Percentiles rank a stretch among this genome's conserved stretches.
Conservation (phyloP, 2,113 vertebrate species). For the Ptilonorhynchus violaceus region DNA sequence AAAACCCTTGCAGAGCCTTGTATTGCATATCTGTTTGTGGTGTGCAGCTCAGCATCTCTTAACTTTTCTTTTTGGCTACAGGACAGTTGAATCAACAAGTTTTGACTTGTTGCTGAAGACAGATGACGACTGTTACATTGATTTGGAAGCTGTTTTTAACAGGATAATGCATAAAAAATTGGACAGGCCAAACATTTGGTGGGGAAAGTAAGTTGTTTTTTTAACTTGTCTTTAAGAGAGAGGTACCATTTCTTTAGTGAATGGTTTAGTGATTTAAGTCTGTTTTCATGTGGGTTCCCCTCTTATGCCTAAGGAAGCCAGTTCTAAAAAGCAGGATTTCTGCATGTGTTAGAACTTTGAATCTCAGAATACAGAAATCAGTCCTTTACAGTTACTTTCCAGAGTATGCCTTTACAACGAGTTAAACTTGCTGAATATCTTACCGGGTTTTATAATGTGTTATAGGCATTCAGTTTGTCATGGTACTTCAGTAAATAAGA, state of each 20-base stretch:
- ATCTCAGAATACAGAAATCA: not conserved
- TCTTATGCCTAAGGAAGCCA: not conserved
- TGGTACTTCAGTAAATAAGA: not conserved
- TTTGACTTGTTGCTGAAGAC: constrained; percentile 94
- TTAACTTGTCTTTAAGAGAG: not conserved
- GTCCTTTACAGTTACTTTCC: not conserved
- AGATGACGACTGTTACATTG: constrained; percentile 95
- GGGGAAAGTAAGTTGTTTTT: constrained; percentile 91
- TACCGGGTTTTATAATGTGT: not conserved
- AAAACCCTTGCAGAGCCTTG: not conserved
- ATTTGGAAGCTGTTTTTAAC: constrained; percentile 87
- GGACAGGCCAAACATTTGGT: constrained; percentile 88
- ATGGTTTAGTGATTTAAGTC: not conserved
- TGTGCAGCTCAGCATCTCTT: not conserved
- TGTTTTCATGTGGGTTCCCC: not conserved
- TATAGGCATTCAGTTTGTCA: not conserved
- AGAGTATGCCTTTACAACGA: not conserved
- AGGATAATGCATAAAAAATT: constrained; percentile 84
- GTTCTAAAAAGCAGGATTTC: not conserved
- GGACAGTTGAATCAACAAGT: constrained; percentile 85
- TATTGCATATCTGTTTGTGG: not conserved
- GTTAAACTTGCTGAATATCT: not conserved
- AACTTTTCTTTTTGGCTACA: constrained; percentile 51
- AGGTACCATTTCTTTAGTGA: not conserved
- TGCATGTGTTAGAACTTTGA: not conserved